Percentiles rank a stretch among this genome's conserved stretches.
Conservation (phyloP, 1,140 invertebrate genomes). For the Sitophilus oryzae region DNA sequence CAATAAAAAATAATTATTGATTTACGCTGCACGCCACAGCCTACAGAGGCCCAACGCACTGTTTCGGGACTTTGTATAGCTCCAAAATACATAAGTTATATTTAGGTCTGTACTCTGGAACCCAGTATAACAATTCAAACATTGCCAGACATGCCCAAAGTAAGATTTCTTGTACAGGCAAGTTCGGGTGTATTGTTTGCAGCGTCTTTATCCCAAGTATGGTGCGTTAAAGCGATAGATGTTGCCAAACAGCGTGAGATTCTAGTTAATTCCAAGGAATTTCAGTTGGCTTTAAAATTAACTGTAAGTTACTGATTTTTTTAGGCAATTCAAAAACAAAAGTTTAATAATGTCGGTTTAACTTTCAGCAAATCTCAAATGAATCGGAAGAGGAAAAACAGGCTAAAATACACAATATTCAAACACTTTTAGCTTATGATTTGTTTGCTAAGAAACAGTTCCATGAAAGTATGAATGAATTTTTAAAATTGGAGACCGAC, state of each 20-base stretch:
- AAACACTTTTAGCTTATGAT: constrained; percentile 85
- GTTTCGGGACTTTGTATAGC: no score
- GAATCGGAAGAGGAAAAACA: constrained; percentile 74
- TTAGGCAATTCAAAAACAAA: not conserved
- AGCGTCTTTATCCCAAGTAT: constrained; percentile 79
- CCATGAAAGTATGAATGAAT: constrained; percentile 84
- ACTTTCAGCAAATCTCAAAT: constrained; percentile 72
- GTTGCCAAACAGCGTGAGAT: constrained; percentile 74
- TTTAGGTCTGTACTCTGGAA: constrained; percentile 55
- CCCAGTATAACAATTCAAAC: constrained; percentile 68
- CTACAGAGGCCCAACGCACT: no score
- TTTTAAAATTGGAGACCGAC: constrained; percentile 82
- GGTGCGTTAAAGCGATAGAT: constrained; percentile 75
- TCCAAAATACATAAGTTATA: no score
- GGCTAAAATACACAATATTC: constrained; percentile 78
- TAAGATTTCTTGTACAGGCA: constrained; percentile 58
- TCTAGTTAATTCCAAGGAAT: constrained; percentile 82
- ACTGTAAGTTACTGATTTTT: constrained; percentile 67
- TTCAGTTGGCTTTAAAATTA: constrained; percentile 87
- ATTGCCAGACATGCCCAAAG: constrained; percentile 63
- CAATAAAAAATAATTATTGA: no score
- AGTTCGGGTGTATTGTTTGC: constrained; percentile 76
- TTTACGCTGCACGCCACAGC: no score
- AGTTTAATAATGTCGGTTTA: constrained; percentile 23
- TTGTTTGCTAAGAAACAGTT: constrained; percentile 85